Evolutionary conservation across 1,140 invertebrate genomes (phyloP).

Genomic region (Zophobas atratus): DNA sequence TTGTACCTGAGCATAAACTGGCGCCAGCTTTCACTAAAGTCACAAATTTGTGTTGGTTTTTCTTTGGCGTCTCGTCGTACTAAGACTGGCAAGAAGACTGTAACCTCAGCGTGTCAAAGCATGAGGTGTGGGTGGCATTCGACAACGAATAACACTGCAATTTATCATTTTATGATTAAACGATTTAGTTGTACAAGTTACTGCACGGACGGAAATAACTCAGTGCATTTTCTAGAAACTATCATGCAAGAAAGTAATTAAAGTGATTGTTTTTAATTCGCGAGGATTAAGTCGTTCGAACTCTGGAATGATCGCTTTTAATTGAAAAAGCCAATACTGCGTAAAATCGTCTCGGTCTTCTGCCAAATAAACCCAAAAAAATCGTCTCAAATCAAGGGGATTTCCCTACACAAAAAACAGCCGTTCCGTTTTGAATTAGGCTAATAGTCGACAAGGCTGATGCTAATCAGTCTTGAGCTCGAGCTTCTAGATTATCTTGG

Average conservation of each 20-base stretch:
- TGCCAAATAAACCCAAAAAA: no score
- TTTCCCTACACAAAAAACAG: background rate
- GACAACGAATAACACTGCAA: conserved; percentile 3
- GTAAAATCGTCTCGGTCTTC: no score
- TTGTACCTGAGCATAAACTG: conserved; percentile 37
- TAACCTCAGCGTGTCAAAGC: no score
- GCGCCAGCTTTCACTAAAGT: conserved; percentile 11
- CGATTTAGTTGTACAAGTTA: conserved; percentile 29
- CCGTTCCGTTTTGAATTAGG: background rate
- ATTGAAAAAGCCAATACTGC: no score
- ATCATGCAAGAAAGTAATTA: conserved; percentile 29
- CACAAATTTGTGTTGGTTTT: conserved; percentile 15
- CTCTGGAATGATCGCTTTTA: no score
- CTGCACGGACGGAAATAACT: conserved; percentile 3
- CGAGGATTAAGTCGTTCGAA: no score
- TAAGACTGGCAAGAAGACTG: no score
- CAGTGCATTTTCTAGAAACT: conserved; percentile 1
- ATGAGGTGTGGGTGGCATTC: background rate
- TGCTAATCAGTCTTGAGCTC: background rate
- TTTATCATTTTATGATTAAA: conserved; percentile 17
- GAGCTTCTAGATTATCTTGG: background rate
- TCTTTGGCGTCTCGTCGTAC: no score
- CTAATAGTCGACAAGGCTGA: conserved; percentile 2
- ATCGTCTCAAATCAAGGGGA: no score
- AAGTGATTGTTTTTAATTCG: conserved; percentile 13